These are phyloP conservation scores for Tragulus kanchil DNA, from an alignment of 2,113 vertebrate genomes.

Conservation along the genomic window DNA sequence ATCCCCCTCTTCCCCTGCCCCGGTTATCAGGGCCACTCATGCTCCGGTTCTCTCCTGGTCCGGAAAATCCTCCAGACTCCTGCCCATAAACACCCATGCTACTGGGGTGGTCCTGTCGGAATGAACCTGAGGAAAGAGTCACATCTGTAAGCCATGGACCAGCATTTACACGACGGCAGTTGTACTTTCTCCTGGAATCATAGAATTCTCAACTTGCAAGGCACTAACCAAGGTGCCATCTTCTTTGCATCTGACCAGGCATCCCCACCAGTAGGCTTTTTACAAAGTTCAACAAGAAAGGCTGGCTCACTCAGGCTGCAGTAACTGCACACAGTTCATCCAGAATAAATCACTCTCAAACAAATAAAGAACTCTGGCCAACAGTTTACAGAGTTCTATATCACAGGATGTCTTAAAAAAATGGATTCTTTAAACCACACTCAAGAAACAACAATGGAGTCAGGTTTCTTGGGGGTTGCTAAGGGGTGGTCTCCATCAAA, in stretches of 20 bases:
- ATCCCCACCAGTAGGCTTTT: background rate
- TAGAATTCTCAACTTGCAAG: slow-evolving; percentile 53
- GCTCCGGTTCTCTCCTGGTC: slow-evolving; percentile 92
- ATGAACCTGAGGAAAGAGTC: slow-evolving; percentile 86
- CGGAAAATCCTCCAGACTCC: slow-evolving; percentile 93
- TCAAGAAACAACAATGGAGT: slow-evolving; percentile 33
- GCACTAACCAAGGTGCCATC: background rate
- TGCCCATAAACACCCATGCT: slow-evolving; percentile 94
- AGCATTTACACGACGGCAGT: slow-evolving; percentile 65
- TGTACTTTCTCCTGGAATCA: slow-evolving; percentile 69
- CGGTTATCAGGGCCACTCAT: slow-evolving; percentile 92
- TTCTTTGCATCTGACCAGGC: background rate
- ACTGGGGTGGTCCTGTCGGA: slow-evolving; percentile 94
- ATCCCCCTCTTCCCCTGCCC: slow-evolving; percentile 94
- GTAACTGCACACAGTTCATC: background rate
- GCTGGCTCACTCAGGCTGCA: background rate
- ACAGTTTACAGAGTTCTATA: background rate
- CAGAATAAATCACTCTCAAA: background rate
- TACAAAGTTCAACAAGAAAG: slow-evolving; percentile 10
- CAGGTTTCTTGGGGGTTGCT: background rate
- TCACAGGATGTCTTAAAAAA: background rate
- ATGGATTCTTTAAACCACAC: background rate
- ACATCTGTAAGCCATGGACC: slow-evolving; percentile 77
- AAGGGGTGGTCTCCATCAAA: background rate
- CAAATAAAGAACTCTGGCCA: background rate